These are phyloP conservation scores for Eumaeus atala DNA, from an alignment of 1,140 invertebrate species.

Conservation along the genomic window DNA sequence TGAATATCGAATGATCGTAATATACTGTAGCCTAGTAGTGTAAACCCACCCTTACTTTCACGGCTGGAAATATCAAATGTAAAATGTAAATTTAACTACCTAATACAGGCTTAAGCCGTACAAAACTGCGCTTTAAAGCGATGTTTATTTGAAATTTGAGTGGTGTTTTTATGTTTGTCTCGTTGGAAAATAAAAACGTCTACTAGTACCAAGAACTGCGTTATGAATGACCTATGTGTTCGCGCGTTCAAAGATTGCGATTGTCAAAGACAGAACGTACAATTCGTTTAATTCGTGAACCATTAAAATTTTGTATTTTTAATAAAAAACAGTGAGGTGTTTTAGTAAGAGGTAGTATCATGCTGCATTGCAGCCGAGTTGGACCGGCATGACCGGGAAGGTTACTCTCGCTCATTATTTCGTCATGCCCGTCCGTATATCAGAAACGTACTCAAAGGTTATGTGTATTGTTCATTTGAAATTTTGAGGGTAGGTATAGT, in stretches of 20 bases:
- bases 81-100: constrained; percentile 71
- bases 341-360: too few species aligned
- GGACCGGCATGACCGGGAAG: too few species aligned
- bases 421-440: too few species aligned
- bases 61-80: constrained; percentile 56
- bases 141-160: constrained; percentile 63
- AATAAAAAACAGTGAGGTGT: too few species aligned
- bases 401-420: background rate
- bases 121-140: constrained; percentile 54
- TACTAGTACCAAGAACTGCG: constrained; percentile 37
- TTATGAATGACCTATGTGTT: constrained; percentile 63
- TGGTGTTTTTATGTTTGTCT: constrained; percentile 64
- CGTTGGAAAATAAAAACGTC: constrained; percentile 67
- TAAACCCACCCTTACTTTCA: constrained; percentile 2
- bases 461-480: too few species aligned
- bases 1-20: too few species aligned
- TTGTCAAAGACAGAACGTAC: background rate
- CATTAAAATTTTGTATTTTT: too few species aligned
- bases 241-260: constrained; percentile 33
- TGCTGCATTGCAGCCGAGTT: too few species aligned
- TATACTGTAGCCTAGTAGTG: background rate
- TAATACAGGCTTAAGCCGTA: constrained; percentile 52
- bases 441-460: too few species aligned
- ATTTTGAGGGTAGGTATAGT: too few species aligned
- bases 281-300: background rate